Evolutionary conservation across 2,888 invertebrate genomes (phyloP).

Genomic region (Callimorpha dominula): DNA sequence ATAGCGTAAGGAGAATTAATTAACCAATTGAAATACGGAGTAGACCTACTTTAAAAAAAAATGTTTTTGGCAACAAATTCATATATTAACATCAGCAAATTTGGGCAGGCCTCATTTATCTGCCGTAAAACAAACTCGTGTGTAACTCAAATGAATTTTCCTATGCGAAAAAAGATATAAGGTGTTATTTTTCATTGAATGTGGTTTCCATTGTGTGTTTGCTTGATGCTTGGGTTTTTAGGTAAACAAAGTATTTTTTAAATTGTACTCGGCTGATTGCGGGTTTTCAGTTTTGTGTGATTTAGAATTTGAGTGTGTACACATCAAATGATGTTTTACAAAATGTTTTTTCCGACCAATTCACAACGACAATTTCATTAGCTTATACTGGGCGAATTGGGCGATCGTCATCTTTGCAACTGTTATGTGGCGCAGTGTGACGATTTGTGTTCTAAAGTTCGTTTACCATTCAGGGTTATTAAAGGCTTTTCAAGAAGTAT

Average conservation of each 20-base stretch:
- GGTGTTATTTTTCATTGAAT: conserved; percentile 18
- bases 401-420: neutral
- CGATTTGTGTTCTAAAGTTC: neutral
- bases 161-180: conserved; percentile 7
- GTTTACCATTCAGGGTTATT: neutral
- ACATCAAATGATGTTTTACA: neutral
- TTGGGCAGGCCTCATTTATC: conserved; percentile 1
- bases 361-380: neutral
- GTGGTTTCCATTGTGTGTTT: conserved; percentile 10
- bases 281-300: neutral
- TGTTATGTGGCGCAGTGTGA: neutral
- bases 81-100: neutral
- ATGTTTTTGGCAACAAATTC: neutral
- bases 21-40: neutral
- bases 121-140: conserved; percentile 3
- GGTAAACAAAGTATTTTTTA: conserved; percentile 7
- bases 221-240: conserved; percentile 14
- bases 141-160: neutral
- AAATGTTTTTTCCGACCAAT: neutral
- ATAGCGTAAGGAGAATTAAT: too few species aligned
- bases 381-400: neutral
- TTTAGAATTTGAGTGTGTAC: neutral
- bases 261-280: conserved; percentile 6
- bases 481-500: too few species aligned
- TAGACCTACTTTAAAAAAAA: neutral